Evolutionary conservation across 2,888 invertebrate species (phyloP).

Genomic region (Pogonocherus hispidulus): DNA sequence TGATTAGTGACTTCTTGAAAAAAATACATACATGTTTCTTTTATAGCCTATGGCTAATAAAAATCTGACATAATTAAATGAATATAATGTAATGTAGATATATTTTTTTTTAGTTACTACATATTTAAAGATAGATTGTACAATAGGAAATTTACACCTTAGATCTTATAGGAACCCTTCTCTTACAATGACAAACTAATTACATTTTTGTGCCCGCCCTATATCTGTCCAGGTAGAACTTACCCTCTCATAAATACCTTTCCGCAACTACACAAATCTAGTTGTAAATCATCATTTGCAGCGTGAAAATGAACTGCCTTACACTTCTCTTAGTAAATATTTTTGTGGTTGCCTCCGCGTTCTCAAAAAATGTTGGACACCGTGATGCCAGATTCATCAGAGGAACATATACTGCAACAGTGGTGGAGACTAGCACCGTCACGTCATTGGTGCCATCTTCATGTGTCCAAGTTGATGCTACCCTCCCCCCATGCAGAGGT

Average conservation of each 20-base stretch:
- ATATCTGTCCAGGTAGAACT: constrained; percentile 6
- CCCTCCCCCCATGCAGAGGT: constrained; percentile 65
- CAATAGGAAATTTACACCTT: too few relatives aligned
- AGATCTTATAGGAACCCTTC: too few relatives aligned
- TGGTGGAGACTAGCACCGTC: constrained; percentile 57
- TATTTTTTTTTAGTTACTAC: too few relatives aligned
- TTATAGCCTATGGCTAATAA: too few relatives aligned
- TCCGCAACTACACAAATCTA: not conserved
- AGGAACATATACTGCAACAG: constrained; percentile 59
- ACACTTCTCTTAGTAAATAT: not conserved
- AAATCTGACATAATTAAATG: too few relatives aligned
- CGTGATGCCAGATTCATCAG: constrained; percentile 38
- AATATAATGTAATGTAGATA: too few relatives aligned
- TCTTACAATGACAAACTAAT: too few relatives aligned
- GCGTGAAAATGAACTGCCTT: constrained; percentile 28
- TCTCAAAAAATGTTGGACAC: too few relatives aligned
- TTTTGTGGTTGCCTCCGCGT: constrained; percentile 22
- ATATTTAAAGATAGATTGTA: too few relatives aligned
- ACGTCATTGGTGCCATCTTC: constrained; percentile 66
- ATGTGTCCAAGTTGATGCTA: constrained; percentile 65
- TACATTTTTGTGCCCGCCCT: constrained; percentile 3
- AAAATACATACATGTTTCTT: too few relatives aligned
- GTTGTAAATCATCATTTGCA: not conserved
- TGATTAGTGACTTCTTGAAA: too few relatives aligned
- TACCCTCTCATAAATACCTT: constrained; percentile 3